Conservation (phyloP, 2,113 vertebrate genomes). For the Actinemys pallida region DNA sequence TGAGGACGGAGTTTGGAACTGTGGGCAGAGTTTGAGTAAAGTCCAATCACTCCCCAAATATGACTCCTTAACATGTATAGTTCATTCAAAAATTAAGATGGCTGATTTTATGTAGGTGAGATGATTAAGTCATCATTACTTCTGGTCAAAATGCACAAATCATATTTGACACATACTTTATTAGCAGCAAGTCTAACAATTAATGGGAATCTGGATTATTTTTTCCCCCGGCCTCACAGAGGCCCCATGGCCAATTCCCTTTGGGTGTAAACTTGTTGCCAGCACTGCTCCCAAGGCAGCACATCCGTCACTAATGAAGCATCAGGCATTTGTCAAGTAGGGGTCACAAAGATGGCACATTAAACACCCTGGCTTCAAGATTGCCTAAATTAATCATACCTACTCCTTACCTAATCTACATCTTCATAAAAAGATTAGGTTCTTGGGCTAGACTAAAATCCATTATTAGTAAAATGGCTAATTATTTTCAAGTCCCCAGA, state of each 20-base stretch:
- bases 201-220: neutral
- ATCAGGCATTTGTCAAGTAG: neutral
- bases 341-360: neutral
- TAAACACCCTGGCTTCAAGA: neutral
- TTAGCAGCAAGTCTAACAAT: neutral
- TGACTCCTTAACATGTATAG: neutral
- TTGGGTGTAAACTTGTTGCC: neutral
- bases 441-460: neutral
- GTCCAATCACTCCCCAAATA: neutral
- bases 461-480: neutral
- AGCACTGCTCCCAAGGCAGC: neutral
- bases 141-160: neutral
- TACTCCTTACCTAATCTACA: neutral
- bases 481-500: neutral
- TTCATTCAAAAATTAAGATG: neutral
- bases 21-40: neutral
- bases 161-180: neutral
- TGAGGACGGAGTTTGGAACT: fast-evolving
- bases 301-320: fast-evolving
- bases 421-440: neutral
- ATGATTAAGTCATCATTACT: neutral
- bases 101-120: neutral
- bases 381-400: neutral
- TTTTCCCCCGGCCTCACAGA: neutral
- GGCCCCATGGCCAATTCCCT: neutral